Base-by-base conservation (phyloP, 1,140 invertebrate genomes). In the Drosophila triauraria region DNA sequence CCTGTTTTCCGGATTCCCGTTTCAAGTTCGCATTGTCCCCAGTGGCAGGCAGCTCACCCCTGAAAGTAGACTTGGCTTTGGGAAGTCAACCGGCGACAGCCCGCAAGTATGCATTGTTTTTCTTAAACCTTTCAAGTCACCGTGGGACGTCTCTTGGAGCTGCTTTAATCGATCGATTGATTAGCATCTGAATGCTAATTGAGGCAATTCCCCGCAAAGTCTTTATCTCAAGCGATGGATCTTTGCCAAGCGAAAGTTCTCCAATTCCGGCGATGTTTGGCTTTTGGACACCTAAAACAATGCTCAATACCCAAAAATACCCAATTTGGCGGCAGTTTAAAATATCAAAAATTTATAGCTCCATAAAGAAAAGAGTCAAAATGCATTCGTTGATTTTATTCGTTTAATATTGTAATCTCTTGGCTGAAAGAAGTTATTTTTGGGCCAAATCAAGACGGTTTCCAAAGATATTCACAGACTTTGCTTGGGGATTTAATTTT, bases 131-230 rank as follows among this genome's bases (percentile, higher is more conserved):
- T 23, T 5, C 27, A 30, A 32, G n/a, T 27, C 47, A 8, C n/a
- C 4, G 47, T 25, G 13, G n/a, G 25, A 27, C 4, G 25, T 25
- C 20, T n/a, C 13, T 46, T 32, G 27, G 1, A 20, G 32, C 32
- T 35, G 32, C 23, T 38, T 27, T 23, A 23, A 51, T 20, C 30
- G 23, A 46, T 53, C 60, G 62, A 46, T 46, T 70, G 47, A 68
- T 70, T 51, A 65, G 65, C 65, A 53, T 69, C 23, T 54, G 38
- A 42, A 67, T 53, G 48, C 62, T 67, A 69, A 51, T 44, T 44
- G 27, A 44, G 61, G 25, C 50, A 54, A 43, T 63, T 51, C 35
- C n/a, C 7, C 9, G 13, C 40, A 42, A n/a, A 43, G 51, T 30
- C 51, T 56, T 64, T 64, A 64, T 64, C 61, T 23, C 23, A 7